Evolutionary conservation across 1,140 invertebrate species (phyloP), one percentile per base, ranked within the genome.

Genomic region (Oryzaephilus surinamensis): DNA sequence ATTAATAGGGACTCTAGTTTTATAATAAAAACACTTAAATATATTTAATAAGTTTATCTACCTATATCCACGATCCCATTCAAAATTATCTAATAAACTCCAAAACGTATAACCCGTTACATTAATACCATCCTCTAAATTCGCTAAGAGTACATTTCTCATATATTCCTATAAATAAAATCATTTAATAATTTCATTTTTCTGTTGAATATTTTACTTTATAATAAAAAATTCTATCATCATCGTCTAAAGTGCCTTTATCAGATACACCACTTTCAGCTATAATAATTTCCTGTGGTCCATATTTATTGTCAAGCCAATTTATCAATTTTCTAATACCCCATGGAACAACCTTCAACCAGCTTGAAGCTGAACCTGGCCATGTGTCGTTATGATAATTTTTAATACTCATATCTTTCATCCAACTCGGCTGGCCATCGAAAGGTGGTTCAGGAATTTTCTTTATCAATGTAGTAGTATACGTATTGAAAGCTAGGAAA

Each of bases 11-110:
- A 15, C 13, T 11, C 6, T n/a, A 13, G 11, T 19, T 23, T 24
- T 23, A 2, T 36, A 19, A 34, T 28, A 11, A 32, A 45, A 71
- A 79, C 29, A 77, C 78, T n/a, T 49, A 54, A 1, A 58, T 57
- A 83, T 84, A 89, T 61, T 89, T 84, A 55, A 85, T 85, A 55
- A 43, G 76, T 79, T 83, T 84, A 88, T 69, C 74, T 60, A 80
- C 76, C 59, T 67, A 43, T 71, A 79, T 34, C 77, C 77, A 8
- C 46, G 53, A 1, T 57, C 53, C 83, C 84, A 88, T 62, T 88
- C 83, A 55, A 84, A 85, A 58, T 84, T 87, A 45, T 88, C 84
- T 44, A 87, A 62, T 0, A 88, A 54, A 38, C 74, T 79, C 84
- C 84, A 88, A 27, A 71, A 62, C 0, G 75, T 72, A 48, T 86